phyloP scores from a whole-genome alignment of 2,113 vertebrate species.

The Hassar affinis region DNA sequence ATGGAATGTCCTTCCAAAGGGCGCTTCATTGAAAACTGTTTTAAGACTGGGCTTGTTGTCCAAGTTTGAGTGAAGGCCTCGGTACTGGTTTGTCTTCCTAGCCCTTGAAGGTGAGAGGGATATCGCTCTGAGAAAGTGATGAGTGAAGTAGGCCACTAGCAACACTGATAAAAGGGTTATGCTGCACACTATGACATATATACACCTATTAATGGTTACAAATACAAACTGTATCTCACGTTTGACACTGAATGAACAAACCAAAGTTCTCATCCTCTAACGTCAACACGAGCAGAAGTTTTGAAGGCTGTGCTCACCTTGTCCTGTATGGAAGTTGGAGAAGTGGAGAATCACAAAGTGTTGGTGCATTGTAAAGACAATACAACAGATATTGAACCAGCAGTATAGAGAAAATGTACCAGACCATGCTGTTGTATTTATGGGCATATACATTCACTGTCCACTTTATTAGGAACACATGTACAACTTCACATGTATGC shows the following conservation, averaged over 20 bases:
- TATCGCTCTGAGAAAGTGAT: conserved; percentile 53
- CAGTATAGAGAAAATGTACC: not conserved
- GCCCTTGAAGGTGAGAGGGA: conserved; percentile 50
- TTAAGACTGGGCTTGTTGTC: conserved; percentile 17
- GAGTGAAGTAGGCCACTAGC: conserved; percentile 67
- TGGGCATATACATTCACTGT: not conserved
- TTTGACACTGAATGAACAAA: conserved; percentile 64
- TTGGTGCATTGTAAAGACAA: not conserved
- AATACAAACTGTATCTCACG: conserved; percentile 67
- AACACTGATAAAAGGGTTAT: conserved; percentile 61
- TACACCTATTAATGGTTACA: conserved; percentile 69
- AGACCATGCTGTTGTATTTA: not conserved
- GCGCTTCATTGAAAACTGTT: conserved; percentile 3
- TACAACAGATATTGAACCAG: not conserved
- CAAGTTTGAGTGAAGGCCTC: not conserved
- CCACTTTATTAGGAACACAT: too few species aligned
- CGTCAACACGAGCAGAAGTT: conserved; percentile 63
- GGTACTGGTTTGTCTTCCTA: conserved; percentile 35
- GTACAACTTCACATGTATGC: too few species aligned
- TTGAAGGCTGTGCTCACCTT: conserved; percentile 72
- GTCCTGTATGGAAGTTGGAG: conserved; percentile 58
- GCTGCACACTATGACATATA: conserved; percentile 63
- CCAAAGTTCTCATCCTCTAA: conserved; percentile 63
- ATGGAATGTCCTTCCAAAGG: conserved; percentile 37
- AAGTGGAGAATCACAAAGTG: not conserved